Conservation (phyloP, 2,113 vertebrate species). For the Cairina moschata region DNA sequence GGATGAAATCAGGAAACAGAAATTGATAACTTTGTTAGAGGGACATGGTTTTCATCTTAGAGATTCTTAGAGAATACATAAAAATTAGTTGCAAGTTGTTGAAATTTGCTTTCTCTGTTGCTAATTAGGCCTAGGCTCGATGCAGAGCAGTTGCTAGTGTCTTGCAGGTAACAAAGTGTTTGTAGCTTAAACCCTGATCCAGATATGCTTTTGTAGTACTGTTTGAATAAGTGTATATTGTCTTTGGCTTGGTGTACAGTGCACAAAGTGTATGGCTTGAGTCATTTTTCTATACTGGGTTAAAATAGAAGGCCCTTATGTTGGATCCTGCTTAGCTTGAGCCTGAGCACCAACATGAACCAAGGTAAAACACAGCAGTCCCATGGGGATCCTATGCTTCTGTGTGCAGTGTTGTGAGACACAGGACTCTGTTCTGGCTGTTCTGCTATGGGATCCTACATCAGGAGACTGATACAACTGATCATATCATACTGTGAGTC, state of each 20-base stretch:
- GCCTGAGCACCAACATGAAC: background rate
- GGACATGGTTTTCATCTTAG: background rate
- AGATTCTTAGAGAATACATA: background rate
- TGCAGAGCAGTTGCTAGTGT: background rate
- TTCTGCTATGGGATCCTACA: background rate
- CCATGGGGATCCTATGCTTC: background rate
- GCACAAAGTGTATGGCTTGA: background rate
- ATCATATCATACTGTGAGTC: background rate
- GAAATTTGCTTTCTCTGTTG: background rate
- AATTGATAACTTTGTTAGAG: background rate
- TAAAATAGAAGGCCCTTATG: background rate
- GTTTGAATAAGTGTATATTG: background rate
- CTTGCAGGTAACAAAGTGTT: background rate
- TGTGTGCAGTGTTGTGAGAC: accelerated
- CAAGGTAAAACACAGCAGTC: background rate
- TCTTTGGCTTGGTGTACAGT: background rate
- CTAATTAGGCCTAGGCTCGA: background rate
- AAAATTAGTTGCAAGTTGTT: background rate
- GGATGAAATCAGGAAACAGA: background rate
- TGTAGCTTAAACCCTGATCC: background rate
- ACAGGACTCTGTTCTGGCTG: background rate
- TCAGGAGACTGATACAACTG: background rate
- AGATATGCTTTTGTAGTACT: background rate
- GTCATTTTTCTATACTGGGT: background rate
- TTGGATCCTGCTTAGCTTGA: background rate